These are phyloP conservation scores for Carassius gibelio DNA, from an alignment of 2,113 vertebrate species.

Conservation along the genomic window DNA sequence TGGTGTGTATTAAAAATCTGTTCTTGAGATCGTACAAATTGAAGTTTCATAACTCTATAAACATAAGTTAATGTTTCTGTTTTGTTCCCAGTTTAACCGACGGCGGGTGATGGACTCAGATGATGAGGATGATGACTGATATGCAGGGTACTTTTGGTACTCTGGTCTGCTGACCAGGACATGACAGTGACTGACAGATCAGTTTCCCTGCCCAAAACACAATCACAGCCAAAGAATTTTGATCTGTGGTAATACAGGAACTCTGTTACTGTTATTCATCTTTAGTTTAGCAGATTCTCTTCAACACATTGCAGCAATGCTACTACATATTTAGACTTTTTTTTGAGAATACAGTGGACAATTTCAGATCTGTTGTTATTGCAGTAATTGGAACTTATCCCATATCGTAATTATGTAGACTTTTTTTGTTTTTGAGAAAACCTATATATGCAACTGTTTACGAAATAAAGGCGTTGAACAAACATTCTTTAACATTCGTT, in stretches of 20 bases:
- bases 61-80: neutral
- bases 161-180: constrained; percentile 51
- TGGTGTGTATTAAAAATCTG: neutral
- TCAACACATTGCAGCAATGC: constrained; percentile 51
- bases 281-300: constrained; percentile 30
- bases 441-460: constrained; percentile 65
- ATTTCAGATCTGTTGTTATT: constrained; percentile 25
- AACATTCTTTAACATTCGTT: neutral
- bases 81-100: constrained; percentile 87
- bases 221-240: constrained; percentile 33
- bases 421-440: neutral
- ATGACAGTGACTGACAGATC: neutral
- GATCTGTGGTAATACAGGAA: constrained; percentile 13
- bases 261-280: constrained; percentile 5
- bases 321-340: constrained; percentile 52
- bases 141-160: neutral
- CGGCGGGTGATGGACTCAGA: constrained; percentile 96
- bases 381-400: constrained; percentile 40
- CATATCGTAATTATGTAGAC: constrained; percentile 34
- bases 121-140: constrained; percentile 85
- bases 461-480: constrained; percentile 66
- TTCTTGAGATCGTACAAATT: neutral
- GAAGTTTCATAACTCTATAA: neutral
- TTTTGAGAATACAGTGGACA: constrained; percentile 45
- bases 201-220: constrained; percentile 32